These are phyloP conservation scores for Chinchilla lanigera DNA, from an alignment of 2,113 vertebrate species.

Conservation along the genomic window DNA sequence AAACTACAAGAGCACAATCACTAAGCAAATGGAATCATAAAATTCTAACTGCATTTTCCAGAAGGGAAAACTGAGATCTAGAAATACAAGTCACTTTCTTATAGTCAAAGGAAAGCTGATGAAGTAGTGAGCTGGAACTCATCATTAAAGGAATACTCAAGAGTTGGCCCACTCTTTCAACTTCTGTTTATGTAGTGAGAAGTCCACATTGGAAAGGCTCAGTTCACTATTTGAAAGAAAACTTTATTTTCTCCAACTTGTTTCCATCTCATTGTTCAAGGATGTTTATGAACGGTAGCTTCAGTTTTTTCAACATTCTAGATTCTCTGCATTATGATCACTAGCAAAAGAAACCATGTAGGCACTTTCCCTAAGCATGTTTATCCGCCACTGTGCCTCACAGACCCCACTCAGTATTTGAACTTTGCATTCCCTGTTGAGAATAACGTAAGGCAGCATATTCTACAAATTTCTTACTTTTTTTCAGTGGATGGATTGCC, in stretches of 20 bases:
- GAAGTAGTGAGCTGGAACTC: neutral
- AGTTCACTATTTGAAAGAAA: neutral
- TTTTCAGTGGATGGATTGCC: neutral
- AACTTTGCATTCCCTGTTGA: neutral
- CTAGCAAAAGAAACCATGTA: neutral
- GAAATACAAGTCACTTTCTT: neutral
- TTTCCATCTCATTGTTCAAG: neutral
- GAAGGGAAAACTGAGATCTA: neutral
- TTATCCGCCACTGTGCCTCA: neutral
- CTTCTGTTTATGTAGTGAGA: neutral
- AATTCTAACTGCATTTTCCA: neutral
- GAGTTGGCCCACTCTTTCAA: no score
- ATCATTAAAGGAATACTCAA: neutral
- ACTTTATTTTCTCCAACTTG: conserved; percentile 4
- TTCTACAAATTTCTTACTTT: neutral
- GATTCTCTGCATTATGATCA: neutral
- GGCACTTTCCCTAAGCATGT: neutral
- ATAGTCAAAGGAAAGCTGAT: neutral
- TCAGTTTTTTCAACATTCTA: neutral
- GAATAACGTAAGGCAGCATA: neutral
- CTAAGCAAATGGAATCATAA: neutral
- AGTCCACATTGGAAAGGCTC: neutral
- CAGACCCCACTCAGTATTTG: neutral
- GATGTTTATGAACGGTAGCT: neutral
- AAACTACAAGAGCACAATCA: neutral